phyloP scores from a whole-genome alignment of 2,113 vertebrate genomes.

The Phalacrocorax brasilianus region DNA sequence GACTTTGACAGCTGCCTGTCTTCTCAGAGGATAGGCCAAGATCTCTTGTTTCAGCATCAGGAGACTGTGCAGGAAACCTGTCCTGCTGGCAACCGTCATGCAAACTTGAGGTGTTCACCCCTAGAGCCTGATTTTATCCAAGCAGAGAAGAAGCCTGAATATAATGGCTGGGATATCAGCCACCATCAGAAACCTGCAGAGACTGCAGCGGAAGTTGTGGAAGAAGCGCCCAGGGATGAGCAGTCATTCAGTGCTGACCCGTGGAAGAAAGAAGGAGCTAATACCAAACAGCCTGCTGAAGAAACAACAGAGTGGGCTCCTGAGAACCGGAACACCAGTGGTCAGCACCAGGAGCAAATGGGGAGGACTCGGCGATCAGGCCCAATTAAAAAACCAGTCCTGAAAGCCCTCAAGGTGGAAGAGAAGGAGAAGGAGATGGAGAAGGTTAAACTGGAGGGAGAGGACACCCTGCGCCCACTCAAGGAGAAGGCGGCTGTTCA shows the following conservation, averaged over 20 bases:
- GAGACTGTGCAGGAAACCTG: constrained; percentile 70
- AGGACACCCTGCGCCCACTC: constrained; percentile 75
- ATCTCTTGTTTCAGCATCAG: constrained; percentile 77
- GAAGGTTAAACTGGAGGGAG: constrained; percentile 81
- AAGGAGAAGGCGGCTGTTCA: constrained; percentile 76
- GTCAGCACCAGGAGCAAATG: constrained; percentile 82
- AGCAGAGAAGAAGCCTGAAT: constrained; percentile 78
- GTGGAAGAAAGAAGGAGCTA: constrained; percentile 85
- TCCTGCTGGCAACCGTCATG: constrained; percentile 60
- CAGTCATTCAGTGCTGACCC: constrained; percentile 70
- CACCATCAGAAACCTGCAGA: constrained; percentile 76
- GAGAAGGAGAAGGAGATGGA: constrained; percentile 95
- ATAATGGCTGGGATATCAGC: constrained; percentile 74
- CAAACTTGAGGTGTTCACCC: constrained; percentile 72
- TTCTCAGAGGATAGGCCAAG: constrained; percentile 74
- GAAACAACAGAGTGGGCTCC: constrained; percentile 82
- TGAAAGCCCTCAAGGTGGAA: constrained; percentile 96
- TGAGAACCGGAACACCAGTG: constrained; percentile 63
- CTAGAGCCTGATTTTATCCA: constrained; percentile 79
- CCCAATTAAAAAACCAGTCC: constrained; percentile 95
- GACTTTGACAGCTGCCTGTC: constrained; percentile 74
- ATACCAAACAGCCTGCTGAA: constrained; percentile 68
- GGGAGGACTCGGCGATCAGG: constrained; percentile 87
- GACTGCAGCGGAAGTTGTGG: constrained; percentile 57
- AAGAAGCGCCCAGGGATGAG: constrained; percentile 76